These are phyloP conservation scores for Anoplophora glabripennis DNA, from an alignment of 1,140 invertebrate species.

Conservation along the genomic window DNA sequence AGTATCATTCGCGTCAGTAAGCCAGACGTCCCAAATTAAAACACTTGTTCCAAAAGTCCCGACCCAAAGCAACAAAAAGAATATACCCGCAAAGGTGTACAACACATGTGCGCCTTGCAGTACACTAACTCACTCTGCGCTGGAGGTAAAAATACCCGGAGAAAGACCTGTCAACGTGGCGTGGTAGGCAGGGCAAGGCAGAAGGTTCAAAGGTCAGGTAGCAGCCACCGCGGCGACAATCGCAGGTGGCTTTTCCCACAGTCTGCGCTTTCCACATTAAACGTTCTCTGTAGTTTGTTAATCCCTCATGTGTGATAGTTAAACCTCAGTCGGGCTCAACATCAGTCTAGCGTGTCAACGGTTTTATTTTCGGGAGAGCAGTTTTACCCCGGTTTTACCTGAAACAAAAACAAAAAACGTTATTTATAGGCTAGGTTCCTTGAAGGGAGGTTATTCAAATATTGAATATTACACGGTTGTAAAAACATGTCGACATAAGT, in stretches of 20 bases:
- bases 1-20: not conserved
- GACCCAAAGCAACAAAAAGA: not conserved
- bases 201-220: conserved; percentile 23
- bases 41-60: conserved; percentile 11
- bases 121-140: not conserved
- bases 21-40: not conserved
- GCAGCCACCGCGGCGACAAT: conserved; percentile 25
- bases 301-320: conserved; percentile 18
- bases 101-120: conserved; percentile 5
- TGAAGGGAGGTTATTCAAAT: no score
- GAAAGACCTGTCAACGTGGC: not conserved
- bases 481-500: no score
- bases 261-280: conserved; percentile 9
- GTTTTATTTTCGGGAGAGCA: not conserved
- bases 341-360: not conserved
- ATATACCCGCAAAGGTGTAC: not conserved
- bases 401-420: conserved; percentile 13
- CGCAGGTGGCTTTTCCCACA: conserved; percentile 21
- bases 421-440: conserved; percentile 4
- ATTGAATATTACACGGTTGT: no score
- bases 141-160: conserved; percentile 20
- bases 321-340: conserved; percentile 8
- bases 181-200: conserved; percentile 3
- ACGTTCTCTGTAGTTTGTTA: conserved; percentile 8
- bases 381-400: conserved; percentile 1